Percentiles rank a stretch among this genome's conserved stretches.
Conservation (phyloP, 1,140 invertebrate species). For the honey bee (Apis mellifera) region Amel_HAv3.1 CM009935.2:9345501-9346000, state of each 20-base stretch:
- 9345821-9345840: conserved; percentile 89
- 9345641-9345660: conserved; percentile 94
- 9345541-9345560: conserved; percentile 93
- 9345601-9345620: conserved; percentile 92
- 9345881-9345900: conserved; percentile 93
- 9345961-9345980: not conserved
- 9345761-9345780: conserved; percentile 89
- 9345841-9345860: conserved; percentile 87
- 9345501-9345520: not conserved
- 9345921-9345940: conserved; percentile 89
- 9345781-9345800: conserved; percentile 80
- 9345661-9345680: not conserved
- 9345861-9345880: conserved; percentile 92
- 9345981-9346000: not conserved
- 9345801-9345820: conserved; percentile 87
- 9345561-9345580: conserved; percentile 92
- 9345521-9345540: conserved; percentile 39
- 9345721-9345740: conserved; percentile 83
- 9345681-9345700: not conserved
- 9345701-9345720: not conserved
- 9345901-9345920: conserved; percentile 89
- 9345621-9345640: conserved; percentile 91
- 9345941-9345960: conserved; percentile 83
- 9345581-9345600: conserved; percentile 86
- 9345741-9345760: conserved; percentile 89